Evolutionary conservation across 1,140 invertebrate genomes (phyloP), one percentile per base, ranked within the genome.

Genomic region (Triops longicaudatus): DNA sequence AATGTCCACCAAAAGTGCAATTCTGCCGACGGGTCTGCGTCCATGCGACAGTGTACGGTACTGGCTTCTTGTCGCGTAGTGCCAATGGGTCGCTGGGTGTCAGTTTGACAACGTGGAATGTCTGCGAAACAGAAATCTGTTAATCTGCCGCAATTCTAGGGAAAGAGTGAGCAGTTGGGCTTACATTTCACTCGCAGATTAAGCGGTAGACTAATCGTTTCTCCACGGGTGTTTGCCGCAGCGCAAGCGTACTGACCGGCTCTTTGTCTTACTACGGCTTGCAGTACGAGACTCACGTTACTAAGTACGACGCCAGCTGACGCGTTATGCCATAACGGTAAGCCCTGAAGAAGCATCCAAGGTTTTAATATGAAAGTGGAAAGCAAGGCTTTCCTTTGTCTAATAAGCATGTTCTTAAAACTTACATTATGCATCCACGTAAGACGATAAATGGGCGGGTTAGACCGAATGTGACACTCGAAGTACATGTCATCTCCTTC

Each of bases 401-500:
- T 63, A 6, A 17, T n/a, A 63, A 63, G 50, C 50, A 17, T 9
- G 73, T 17, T 7, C 2, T 37, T 44, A 31, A n/a, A 50, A 28
- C 74, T 37, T 71, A 92, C 92, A 82, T 94, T 90, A 83, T 94
- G 92, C 78, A 91, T 87, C 94, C 94, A 96, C 50, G 90, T 90
- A 73, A 97, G 90, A 82, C 92, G 92, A 79, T 91, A 89, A 83
- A 90, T 92, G 78, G 90, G 89, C 26, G 94, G 94, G 87, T 95
- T 95, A 76, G 94, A 92, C 81, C 89, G 88, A 78, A 96, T 93
- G 86, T 93, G 91, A 85, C 94, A 96, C 85, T 96, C 93, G 84
- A 96, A 95, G 85, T 95, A 96, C 72, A 96, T 93, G 84, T 96
- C 94, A 81, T 95, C 94, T 42, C 93, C 93, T 86, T 95, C 93